A percentile compares a stretch with the other conserved stretches of the same genome.
phyloP scores from a whole-genome alignment of 2,888 invertebrate genomes.

The Tetramorium bicarinatum region DNA sequence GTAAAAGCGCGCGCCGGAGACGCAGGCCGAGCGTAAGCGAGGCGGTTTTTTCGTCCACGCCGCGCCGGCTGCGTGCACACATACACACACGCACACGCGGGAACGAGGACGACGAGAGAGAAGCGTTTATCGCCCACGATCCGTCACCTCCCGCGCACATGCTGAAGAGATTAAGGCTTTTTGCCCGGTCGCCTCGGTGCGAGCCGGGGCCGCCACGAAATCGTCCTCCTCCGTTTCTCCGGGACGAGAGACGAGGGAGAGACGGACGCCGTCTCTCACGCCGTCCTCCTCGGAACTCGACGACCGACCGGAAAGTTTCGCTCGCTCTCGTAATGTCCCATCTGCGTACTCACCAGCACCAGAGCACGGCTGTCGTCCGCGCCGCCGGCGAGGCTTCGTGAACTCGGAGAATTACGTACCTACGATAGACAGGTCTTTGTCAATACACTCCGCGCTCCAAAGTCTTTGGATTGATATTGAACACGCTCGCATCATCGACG shows the following conservation, averaged over 20 bases:
- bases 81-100: not conserved
- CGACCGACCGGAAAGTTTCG: slow-evolving; percentile 16
- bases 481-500: not conserved
- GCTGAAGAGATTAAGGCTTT: slow-evolving; percentile 83
- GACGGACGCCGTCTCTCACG: slow-evolving; percentile 22
- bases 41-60: slow-evolving; percentile 22
- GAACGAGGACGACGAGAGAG: slow-evolving; percentile 61
- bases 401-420: slow-evolving; percentile 26
- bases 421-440: not conserved
- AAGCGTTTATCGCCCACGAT: slow-evolving; percentile 74
- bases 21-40: slow-evolving; percentile 41
- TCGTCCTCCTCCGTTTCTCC: slow-evolving; percentile 22
- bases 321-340: not conserved
- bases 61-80: slow-evolving; percentile 4
- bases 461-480: slow-evolving; percentile 21
- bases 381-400: not conserved
- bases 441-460: not conserved
- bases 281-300: slow-evolving; percentile 23
- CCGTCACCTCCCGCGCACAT: slow-evolving; percentile 79
- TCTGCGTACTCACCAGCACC: slow-evolving; percentile 64
- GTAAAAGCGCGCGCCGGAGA: slow-evolving; percentile 52
- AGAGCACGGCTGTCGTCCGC: slow-evolving; percentile 9
- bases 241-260: slow-evolving; percentile 46
- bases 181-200: slow-evolving; percentile 69
- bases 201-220: slow-evolving; percentile 48